Conservation (phyloP, 2,888 invertebrate genomes). For the Mesorhabditis spiculigera region DNA sequence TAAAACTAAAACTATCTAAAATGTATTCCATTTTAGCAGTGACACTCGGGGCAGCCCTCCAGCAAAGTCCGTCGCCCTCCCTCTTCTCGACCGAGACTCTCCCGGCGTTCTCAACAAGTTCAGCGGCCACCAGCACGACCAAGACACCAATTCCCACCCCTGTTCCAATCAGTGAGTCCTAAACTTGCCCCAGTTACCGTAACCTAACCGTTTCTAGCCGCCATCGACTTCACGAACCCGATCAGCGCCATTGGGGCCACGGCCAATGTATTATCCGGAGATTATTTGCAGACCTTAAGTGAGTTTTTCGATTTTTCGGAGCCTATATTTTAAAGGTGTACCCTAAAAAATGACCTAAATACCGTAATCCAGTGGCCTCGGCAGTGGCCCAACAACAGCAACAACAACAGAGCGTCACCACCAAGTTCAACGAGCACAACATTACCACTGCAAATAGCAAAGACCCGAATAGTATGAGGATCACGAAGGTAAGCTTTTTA, state of each 20-base stretch:
- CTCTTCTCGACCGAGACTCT: conserved; percentile 17
- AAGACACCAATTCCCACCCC: not conserved
- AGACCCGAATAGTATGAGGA: not conserved
- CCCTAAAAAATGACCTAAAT: not conserved
- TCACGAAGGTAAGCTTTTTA: no score
- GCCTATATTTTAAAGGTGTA: no score
- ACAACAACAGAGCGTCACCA: not conserved
- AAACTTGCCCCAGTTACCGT: not conserved
- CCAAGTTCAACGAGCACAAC: not conserved
- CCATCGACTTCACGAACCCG: not conserved
- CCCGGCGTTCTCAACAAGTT: not conserved
- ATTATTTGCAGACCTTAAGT: conserved; percentile 15
- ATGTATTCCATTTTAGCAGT: no score
- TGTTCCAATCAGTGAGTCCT: conserved; percentile 7
- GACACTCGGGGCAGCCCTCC: conserved; percentile 5
- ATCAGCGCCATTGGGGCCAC: conserved; percentile 28
- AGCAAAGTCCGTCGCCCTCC: conserved; percentile 23
- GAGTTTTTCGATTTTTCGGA: not conserved
- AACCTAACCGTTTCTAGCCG: not conserved
- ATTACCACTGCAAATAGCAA: conserved; percentile 6
- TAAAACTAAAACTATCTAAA: no score
- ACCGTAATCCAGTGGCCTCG: conserved; percentile 1
- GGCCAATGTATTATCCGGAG: conserved; percentile 37
- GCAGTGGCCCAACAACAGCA: not conserved
- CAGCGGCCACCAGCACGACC: conserved; percentile 1